These are phyloP conservation scores for Pogonocichla stellata DNA, from an alignment of 2,113 vertebrate genomes.

Conservation along the genomic window DNA sequence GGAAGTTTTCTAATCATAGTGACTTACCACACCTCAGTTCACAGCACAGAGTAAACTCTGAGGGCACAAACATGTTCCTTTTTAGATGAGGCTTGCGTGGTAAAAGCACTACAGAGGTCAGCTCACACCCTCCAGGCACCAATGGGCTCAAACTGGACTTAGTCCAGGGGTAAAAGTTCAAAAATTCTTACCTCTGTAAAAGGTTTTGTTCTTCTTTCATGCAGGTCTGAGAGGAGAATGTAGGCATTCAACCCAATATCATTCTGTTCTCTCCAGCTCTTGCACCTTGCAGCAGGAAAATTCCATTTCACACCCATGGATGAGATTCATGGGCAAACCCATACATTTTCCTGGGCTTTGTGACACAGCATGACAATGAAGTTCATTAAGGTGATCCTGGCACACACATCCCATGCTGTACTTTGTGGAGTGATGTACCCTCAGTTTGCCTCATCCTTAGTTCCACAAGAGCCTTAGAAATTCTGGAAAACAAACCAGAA, in stretches of 20 bases:
- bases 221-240: background rate
- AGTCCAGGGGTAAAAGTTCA: background rate
- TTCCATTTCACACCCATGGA: background rate
- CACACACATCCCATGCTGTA: background rate
- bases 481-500: background rate
- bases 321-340: accelerated
- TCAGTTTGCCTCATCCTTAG: background rate
- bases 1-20: background rate
- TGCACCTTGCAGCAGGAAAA: background rate
- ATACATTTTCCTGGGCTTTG: background rate
- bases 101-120: background rate
- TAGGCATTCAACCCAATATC: background rate
- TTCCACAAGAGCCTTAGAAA: background rate
- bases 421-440: background rate
- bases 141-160: background rate
- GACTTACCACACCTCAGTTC: background rate
- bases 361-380: background rate
- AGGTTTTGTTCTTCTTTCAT: background rate
- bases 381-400: background rate
- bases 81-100: background rate
- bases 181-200: background rate
- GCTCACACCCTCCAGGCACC: background rate
- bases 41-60: background rate
- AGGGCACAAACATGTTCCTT: background rate
- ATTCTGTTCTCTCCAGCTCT: background rate